Evolutionary conservation across 2,113 vertebrate species (phyloP).

Genomic region (Corythornis cristatus): DNA sequence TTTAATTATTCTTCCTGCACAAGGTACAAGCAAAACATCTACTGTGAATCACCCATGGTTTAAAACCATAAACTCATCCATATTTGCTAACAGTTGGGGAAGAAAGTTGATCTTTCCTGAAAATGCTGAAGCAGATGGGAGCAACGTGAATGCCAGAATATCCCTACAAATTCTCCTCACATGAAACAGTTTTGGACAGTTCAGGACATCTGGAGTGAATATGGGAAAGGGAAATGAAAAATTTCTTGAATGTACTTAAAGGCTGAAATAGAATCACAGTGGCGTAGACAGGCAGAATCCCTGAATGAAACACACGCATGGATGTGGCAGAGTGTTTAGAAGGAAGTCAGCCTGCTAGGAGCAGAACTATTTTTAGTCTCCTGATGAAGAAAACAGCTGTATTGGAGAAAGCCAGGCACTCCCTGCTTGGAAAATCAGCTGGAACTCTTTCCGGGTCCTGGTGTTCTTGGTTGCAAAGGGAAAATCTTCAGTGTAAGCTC

Average conservation of each 20-base stretch:
- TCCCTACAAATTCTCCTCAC: conserved; percentile 44
- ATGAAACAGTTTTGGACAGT: conserved; percentile 44
- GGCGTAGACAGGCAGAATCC: conserved; percentile 65
- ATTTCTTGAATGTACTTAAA: conserved; percentile 66
- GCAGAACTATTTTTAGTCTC: conserved; percentile 75
- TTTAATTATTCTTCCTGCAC: neutral
- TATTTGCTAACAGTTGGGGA: conserved; percentile 34
- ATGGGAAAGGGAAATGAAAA: conserved; percentile 57
- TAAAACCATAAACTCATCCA: neutral
- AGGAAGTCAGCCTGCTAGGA: conserved; percentile 73
- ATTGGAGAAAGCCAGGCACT: conserved; percentile 68
- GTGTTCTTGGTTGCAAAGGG: conserved; percentile 52
- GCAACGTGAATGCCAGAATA: conserved; percentile 37
- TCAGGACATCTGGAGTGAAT: conserved; percentile 61
- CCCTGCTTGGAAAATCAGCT: conserved; percentile 68
- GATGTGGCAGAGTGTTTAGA: conserved; percentile 72
- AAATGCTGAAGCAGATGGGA: conserved; percentile 61
- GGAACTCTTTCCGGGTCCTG: conserved; percentile 65
- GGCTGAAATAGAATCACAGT: conserved; percentile 73
- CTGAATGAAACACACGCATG: conserved; percentile 77
- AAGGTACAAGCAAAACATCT: neutral
- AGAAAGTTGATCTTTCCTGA: conserved; percentile 68
- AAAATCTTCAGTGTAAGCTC: conserved; percentile 50
- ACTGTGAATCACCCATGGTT: neutral
- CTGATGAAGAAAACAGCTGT: conserved; percentile 80